Percentiles rank a stretch among this genome's conserved stretches.
phyloP scores from a whole-genome alignment of 1,140 invertebrate species.

The Lanistes nyassanus region DNA sequence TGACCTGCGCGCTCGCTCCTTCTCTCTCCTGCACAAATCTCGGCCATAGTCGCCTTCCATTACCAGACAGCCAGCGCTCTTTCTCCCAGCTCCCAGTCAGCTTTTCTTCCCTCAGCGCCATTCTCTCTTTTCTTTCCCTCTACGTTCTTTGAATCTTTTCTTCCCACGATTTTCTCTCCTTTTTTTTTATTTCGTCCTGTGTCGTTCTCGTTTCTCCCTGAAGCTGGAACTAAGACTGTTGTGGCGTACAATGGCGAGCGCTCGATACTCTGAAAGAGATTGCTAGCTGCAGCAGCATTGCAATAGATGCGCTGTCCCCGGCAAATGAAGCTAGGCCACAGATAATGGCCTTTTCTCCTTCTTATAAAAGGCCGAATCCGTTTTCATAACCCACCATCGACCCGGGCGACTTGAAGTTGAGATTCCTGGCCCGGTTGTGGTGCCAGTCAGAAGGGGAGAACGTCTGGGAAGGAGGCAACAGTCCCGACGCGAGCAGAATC shows the following conservation, averaged over 20 bases:
- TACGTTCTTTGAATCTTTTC: slow-evolving; percentile 7
- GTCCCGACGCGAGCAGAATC: too few species aligned
- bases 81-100: slow-evolving; percentile 9
- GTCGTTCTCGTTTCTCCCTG: slow-evolving; percentile 6
- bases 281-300: slow-evolving; percentile 9
- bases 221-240: slow-evolving; percentile 6
- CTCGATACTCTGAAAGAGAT: slow-evolving; percentile 21
- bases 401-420: slow-evolving; percentile 19
- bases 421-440: slow-evolving; percentile 11
- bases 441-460: slow-evolving; percentile 13
- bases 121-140: slow-evolving; percentile 1
- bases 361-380: slow-evolving; percentile 29
- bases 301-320: slow-evolving; percentile 26
- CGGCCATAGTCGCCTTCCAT: neutral
- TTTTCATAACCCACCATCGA: slow-evolving; percentile 28
- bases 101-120: neutral
- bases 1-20: neutral
- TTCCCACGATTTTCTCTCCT: neutral
- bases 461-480: neutral
- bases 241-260: slow-evolving; percentile 12
- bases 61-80: neutral
- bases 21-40: neutral
- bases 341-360: slow-evolving; percentile 28
- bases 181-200: slow-evolving; percentile 6
- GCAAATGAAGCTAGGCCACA: slow-evolving; percentile 22